These are phyloP conservation scores for Melanotaenia trifasciata DNA, from an alignment of 2,797 vertebrate species.

Conservation along the genomic window DNA sequence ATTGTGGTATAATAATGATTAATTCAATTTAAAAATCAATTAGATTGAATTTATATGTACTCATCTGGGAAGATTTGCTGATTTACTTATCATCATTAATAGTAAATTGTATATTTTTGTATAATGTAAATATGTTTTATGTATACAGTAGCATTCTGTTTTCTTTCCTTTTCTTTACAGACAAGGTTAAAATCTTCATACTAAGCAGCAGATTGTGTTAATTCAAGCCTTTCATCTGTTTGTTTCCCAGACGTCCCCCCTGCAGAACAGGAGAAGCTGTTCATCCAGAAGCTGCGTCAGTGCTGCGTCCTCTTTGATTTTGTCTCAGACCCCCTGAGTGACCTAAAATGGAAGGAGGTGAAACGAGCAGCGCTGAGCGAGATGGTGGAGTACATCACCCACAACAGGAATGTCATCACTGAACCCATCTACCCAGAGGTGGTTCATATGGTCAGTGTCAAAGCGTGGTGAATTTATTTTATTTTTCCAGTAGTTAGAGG, in stretches of 20 bases:
- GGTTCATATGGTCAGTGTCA: conserved; percentile 93
- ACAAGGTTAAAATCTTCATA: not conserved
- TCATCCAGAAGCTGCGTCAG: conserved; percentile 97
- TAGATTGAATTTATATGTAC: not conserved
- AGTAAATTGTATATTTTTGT: not conserved
- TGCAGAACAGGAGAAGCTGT: conserved; percentile 97
- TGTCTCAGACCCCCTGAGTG: conserved; percentile 96
- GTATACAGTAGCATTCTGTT: not conserved
- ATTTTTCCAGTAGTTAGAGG: not conserved
- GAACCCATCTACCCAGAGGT: conserved; percentile 99
- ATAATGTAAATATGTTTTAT: not conserved
- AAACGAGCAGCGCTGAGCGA: conserved; percentile 97
- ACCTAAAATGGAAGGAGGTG: conserved; percentile 99
- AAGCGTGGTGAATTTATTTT: not conserved
- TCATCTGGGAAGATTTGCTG: not conserved
- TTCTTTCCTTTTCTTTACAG: not conserved
- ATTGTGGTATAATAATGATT: not conserved
- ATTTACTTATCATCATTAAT: too few relatives aligned
- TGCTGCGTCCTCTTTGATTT: conserved; percentile 99
- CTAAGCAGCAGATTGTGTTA: not conserved
- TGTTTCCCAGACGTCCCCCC: conserved; percentile 89
- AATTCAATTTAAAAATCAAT: not conserved
- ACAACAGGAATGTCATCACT: conserved; percentile 97
- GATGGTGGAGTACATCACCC: conserved; percentile 99
- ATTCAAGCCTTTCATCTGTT: not conserved